Conservation (phyloP, 1,140 invertebrate species). For the Halictus rubicundus region DNA sequence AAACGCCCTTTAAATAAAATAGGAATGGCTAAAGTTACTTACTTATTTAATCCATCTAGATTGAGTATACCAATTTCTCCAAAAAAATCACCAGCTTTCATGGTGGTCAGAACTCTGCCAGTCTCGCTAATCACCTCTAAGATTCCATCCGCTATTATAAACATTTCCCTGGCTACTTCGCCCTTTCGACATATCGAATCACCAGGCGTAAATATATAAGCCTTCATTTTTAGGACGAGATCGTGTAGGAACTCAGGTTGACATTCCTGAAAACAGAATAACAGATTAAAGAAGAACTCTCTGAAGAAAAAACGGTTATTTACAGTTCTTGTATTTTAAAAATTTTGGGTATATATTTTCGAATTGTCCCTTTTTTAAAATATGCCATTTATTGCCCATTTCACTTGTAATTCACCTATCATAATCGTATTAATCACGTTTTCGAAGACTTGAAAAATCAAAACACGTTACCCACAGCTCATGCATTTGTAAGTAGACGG, state of each 20-base stretch:
- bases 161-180: conserved; percentile 98
- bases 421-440: too few species aligned
- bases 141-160: conserved; percentile 98
- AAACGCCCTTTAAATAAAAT: neutral
- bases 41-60: conserved; percentile 97
- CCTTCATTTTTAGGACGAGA: conserved; percentile 98
- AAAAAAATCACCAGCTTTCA: conserved; percentile 98
- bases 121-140: conserved; percentile 97
- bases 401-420: too few species aligned
- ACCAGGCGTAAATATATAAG: conserved; percentile 98
- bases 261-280: conserved; percentile 88
- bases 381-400: too few species aligned
- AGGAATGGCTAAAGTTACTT: conserved; percentile 71
- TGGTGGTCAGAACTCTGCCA: conserved; percentile 95
- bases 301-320: too few species aligned
- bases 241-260: conserved; percentile 98
- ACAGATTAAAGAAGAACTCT: too few species aligned
- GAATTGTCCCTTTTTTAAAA: too few species aligned
- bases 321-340: too few species aligned
- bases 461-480: too few species aligned
- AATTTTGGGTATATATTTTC: too few species aligned
- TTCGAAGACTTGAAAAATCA: too few species aligned
- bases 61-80: conserved; percentile 98
- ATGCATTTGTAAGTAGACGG: too few species aligned
- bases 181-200: conserved; percentile 97